Evolutionary conservation across 2,888 invertebrate genomes (phyloP), one percentile per base, ranked within the genome.

Genomic region (Lepas anatifera): DNA sequence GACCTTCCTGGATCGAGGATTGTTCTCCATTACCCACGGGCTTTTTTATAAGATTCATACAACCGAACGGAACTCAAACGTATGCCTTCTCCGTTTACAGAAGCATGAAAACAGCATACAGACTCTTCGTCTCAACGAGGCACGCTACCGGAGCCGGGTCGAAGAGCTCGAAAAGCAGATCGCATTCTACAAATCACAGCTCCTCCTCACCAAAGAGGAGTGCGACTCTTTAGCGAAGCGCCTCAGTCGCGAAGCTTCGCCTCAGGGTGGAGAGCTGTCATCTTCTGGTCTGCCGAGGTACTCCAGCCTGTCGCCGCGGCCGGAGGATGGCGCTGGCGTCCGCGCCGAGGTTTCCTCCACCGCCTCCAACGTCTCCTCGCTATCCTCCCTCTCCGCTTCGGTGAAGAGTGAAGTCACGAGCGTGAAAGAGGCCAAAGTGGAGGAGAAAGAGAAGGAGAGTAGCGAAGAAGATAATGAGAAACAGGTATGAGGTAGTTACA

Each of bases 391-490:
- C 25, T 66, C 66, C 16, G 39, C 37, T 18, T 66, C 66, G 16
- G 66, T 66, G 3, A 25, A 35, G 58, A 58, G 58, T 35, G 58
- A 58, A 32, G 58, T 58, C 35, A 25, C 58, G 22, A 58, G 58
- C 35, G 58, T 58, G 7, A 58, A 58, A 35, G 66, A 66, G 41
- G 41, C 39, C 25, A 39, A 37, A 27, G 39, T 41, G 13, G 66
- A 66, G 66, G 66, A 66, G 66, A 66, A 66, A 27, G 66, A 66
- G 39, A 66, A 66, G 27, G 66, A 66, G 27, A 66, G 66, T 39
- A 66, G 66, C 39, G 66, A 66, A 13, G 66, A 66, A 27, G 66
- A 66, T n/a, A 58, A 58, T n/a, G 58, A 58, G 58, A 58, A 58
- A 35, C 58, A 58, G 35, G 58, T 58, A 35, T 22, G 58, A 22